Conservation (phyloP, 2,888 invertebrate genomes). For the Apodemia mormo region DNA sequence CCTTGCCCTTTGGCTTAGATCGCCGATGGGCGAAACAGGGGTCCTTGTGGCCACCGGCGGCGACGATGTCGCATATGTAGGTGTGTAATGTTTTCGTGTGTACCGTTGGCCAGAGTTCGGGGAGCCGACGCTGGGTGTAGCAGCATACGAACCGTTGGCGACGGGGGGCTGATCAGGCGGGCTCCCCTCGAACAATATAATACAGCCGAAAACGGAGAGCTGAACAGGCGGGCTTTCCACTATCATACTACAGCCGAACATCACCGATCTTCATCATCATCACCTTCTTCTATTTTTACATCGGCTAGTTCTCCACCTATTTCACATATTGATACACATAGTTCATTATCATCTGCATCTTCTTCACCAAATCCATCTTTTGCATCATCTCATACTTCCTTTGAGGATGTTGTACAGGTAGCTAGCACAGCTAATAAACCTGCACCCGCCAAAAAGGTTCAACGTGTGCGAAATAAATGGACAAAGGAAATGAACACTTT, state of each 20-base stretch:
- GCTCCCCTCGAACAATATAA: no score
- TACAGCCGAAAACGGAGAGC: no score
- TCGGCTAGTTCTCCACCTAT: not conserved
- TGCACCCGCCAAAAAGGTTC: slow-evolving; percentile 16
- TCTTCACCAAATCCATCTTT: not conserved
- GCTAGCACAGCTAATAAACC: not conserved
- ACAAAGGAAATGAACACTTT: slow-evolving; percentile 30
- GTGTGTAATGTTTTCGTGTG: no score
- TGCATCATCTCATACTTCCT: not conserved
- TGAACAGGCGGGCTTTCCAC: no score
- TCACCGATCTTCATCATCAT: slow-evolving; percentile 15
- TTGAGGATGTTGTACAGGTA: slow-evolving; percentile 28
- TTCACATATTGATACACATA: not conserved
- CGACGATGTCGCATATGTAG: no score
- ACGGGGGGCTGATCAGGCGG: no score
- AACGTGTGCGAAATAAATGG: slow-evolving; percentile 26
- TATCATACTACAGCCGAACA: no score
- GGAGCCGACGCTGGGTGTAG: not conserved
- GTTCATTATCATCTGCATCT: not conserved
- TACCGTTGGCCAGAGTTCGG: no score
- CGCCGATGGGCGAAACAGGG: no score
- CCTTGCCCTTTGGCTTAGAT: no score
- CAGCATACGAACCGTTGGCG: not conserved
- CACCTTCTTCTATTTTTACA: slow-evolving; percentile 18
- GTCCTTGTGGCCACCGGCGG: no score